Conservation (phyloP, 2,797 vertebrate genomes). For the Geotrypetes seraphini region DNA sequence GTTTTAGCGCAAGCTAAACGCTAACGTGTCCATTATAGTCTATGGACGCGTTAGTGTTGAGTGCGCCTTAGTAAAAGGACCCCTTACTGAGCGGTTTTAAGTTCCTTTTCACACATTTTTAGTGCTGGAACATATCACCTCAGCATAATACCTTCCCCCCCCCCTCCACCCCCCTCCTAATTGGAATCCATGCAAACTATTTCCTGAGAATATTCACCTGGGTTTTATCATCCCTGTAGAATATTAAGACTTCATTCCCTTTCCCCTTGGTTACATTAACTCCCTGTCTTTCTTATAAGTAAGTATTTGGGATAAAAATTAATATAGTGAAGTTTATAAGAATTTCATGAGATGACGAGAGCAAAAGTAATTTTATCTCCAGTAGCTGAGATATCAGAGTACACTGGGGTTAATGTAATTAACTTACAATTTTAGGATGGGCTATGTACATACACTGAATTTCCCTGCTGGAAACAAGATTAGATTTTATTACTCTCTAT, state of each 20-base stretch:
- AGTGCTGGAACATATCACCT: too few species aligned
- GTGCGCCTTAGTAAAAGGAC: too few species aligned
- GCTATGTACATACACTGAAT: constrained; percentile 62
- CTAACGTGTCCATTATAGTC: too few species aligned
- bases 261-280: constrained; percentile 63
- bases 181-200: constrained; percentile 52
- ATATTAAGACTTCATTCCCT: constrained; percentile 56
- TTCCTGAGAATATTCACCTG: constrained; percentile 48
- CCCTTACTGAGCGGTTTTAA: too few species aligned
- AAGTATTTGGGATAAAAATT: constrained; percentile 67
- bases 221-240: constrained; percentile 56
- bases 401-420: constrained; percentile 61
- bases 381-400: constrained; percentile 52
- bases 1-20: too few species aligned
- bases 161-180: too few species aligned
- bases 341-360: constrained; percentile 56
- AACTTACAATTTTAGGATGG: constrained; percentile 58
- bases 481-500: constrained; percentile 66
- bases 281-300: constrained; percentile 65
- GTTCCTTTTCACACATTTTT: too few species aligned
- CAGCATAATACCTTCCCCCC: too few species aligned
- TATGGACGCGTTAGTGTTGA: too few species aligned
- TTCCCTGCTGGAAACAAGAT: constrained; percentile 63
- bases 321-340: constrained; percentile 63
- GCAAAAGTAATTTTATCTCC: constrained; percentile 58